phyloP scores from a whole-genome alignment of 2,888 invertebrate species.

The Metacarcinus magister region DNA sequence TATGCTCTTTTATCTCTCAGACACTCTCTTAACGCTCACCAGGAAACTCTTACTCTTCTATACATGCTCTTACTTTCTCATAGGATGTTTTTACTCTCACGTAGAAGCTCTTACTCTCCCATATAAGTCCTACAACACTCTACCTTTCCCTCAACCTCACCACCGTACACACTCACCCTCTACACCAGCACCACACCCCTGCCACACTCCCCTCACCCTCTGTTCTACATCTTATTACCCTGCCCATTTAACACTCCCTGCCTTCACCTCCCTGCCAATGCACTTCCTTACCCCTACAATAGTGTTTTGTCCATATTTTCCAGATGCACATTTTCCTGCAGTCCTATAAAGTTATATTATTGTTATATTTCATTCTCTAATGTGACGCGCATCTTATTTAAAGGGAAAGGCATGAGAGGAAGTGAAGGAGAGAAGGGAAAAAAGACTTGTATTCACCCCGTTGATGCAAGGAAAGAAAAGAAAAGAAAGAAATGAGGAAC shows the following conservation, averaged over 20 bases:
- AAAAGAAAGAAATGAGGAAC: background rate
- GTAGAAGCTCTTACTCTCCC: background rate
- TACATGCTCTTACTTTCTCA: background rate
- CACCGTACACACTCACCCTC: background rate
- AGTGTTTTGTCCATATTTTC: too few relatives aligned
- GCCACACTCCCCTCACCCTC: too few relatives aligned
- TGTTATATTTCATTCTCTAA: background rate
- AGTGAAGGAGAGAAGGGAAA: background rate
- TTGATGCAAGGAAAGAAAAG: background rate
- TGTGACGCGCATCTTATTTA: background rate
- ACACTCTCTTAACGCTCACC: background rate
- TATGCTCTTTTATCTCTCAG: background rate
- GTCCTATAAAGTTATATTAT: too few relatives aligned
- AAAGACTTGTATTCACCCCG: too few relatives aligned
- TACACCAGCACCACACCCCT: background rate
- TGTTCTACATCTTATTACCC: too few relatives aligned
- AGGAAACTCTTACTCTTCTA: background rate
- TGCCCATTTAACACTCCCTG: too few relatives aligned
- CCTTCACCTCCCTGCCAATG: too few relatives aligned
- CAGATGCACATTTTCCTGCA: too few relatives aligned
- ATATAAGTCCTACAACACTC: background rate
- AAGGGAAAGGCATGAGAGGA: background rate
- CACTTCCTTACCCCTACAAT: too few relatives aligned
- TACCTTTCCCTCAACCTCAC: background rate
- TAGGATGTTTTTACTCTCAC: background rate